These are phyloP conservation scores for Perdita meconis DNA, from an alignment of 2,888 invertebrate genomes.

Conservation along the genomic window DNA sequence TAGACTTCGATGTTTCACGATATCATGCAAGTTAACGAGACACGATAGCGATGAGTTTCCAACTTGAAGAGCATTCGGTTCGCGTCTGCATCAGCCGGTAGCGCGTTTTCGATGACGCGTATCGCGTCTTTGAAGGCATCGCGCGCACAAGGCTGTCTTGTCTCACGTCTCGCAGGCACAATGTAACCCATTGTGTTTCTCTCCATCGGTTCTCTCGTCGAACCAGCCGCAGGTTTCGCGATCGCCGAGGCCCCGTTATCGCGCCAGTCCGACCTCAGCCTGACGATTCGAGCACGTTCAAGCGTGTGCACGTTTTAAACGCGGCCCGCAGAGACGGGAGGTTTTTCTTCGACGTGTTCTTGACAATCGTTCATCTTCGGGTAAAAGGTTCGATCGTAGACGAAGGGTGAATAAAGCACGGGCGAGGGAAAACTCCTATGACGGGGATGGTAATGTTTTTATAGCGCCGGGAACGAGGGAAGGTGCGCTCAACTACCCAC, in stretches of 20 bases:
- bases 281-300: slow-evolving; percentile 36
- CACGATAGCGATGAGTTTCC: no score
- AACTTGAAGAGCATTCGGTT: no score
- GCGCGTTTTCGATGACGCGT: slow-evolving; percentile 20
- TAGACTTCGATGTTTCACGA: no score
- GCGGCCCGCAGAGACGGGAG: not conserved
- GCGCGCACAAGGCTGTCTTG: slow-evolving; percentile 60
- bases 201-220: slow-evolving; percentile 20
- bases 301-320: slow-evolving; percentile 18
- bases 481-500: not conserved
- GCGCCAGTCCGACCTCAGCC: slow-evolving; percentile 13
- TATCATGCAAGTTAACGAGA: no score
- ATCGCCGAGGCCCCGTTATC: slow-evolving; percentile 26
- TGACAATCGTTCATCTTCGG: slow-evolving; percentile 39
- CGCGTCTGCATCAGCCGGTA: not conserved
- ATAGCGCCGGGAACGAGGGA: not conserved
- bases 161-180: slow-evolving; percentile 62
- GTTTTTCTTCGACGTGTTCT: slow-evolving; percentile 13
- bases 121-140: slow-evolving; percentile 36
- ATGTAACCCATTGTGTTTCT: slow-evolving; percentile 71
- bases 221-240: slow-evolving; percentile 16
- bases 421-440: not conserved
- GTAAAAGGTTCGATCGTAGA: slow-evolving; percentile 27
- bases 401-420: not conserved
- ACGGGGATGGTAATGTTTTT: slow-evolving; percentile 47